phyloP scores from a whole-genome alignment of 2,797 vertebrate genomes.

The Antennarius maculatus region DNA sequence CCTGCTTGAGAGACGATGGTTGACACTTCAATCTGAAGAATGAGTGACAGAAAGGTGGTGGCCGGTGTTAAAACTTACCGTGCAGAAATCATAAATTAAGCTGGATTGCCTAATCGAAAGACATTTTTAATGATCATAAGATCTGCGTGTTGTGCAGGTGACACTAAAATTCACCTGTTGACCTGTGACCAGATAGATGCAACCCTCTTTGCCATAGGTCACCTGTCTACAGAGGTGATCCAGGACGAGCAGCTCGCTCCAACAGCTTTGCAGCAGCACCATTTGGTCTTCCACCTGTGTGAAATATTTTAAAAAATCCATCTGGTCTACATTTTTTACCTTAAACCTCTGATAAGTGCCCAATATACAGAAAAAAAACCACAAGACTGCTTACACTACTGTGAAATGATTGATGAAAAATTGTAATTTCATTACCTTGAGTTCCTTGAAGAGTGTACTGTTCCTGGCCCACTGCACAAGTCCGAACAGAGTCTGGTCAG shows the following conservation, averaged over 20 bases:
- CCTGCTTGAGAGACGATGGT: slow-evolving; percentile 83
- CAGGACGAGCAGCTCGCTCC: slow-evolving; percentile 86
- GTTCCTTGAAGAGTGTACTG: slow-evolving; percentile 82
- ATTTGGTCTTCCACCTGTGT: slow-evolving; percentile 86
- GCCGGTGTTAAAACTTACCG: neutral
- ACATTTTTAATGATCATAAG: neutral
- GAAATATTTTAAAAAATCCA: neutral
- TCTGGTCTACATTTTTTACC: neutral
- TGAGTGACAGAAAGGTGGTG: slow-evolving; percentile 13
- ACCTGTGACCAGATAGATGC: slow-evolving; percentile 84
- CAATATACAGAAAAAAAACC: neutral
- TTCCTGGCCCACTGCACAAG: slow-evolving; percentile 87
- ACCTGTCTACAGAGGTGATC: slow-evolving; percentile 87
- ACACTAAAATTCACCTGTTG: slow-evolving; percentile 76
- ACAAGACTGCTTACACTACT: neutral
- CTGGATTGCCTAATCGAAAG: neutral
- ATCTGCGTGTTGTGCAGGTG: neutral
- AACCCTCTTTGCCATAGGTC: slow-evolving; percentile 79
- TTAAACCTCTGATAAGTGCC: neutral
- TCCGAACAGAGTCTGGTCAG: slow-evolving; percentile 84
- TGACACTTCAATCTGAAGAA: slow-evolving; percentile 80
- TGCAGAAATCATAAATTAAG: neutral
- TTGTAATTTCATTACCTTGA: slow-evolving; percentile 75
- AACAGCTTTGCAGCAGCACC: slow-evolving; percentile 85
- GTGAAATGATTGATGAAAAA: neutral